Evolutionary conservation across 2,113 vertebrate genomes (phyloP), one percentile per base, ranked within the genome.

Genomic region (Plestiodon gilberti): DNA sequence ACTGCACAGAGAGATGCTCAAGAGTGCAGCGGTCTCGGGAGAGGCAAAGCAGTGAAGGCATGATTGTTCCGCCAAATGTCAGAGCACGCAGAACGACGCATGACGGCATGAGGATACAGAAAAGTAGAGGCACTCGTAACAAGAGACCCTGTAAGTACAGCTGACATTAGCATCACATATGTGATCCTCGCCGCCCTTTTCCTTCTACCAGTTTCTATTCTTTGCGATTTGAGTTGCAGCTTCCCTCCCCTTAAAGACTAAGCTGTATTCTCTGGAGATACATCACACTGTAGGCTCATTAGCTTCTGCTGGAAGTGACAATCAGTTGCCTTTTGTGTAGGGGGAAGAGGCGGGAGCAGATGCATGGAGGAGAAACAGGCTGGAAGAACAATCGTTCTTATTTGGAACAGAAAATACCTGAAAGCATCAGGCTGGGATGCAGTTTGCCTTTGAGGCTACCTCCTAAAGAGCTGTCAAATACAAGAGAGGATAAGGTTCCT

Each of bases 261-360:
- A 61, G 48, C 67, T n/a, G 87, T 70, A 55, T 0, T 0, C 40
- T 81, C 65, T 83, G 76, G 8, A 89, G 79, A 43, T 75, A 83
- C 91, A 88, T 85, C 65, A 62, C 10, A 40, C 78, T 83, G 90
- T 87, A 87, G 91, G 84, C 87, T 94, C 86, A 40, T 94, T 92
- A 93, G n/a, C 48, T 86, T 69, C 76, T 77, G 30, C 65, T 69
- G 88, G 40, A 84, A 71, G 0, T 14, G 20, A 74, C 82, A 85
- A 91, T 90, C 84, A 69, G 8, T 74, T 82, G 86, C 71, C 70
- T 91, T n/a, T 82, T 83, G 62, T 84, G 82, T 80, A 85, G 33
- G 55, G 18, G 10, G 55, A 22, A 25, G 62, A 25, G 62, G 62
- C 25, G 62, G 62, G 8, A 40, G 70, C 35, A 20, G 35, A 71